A percentile compares a stretch with the other conserved stretches of the same genome.
These are phyloP conservation scores for Caenorhabditis afra DNA, from an alignment of 2,888 invertebrate species.

Conservation along the genomic window DNA sequence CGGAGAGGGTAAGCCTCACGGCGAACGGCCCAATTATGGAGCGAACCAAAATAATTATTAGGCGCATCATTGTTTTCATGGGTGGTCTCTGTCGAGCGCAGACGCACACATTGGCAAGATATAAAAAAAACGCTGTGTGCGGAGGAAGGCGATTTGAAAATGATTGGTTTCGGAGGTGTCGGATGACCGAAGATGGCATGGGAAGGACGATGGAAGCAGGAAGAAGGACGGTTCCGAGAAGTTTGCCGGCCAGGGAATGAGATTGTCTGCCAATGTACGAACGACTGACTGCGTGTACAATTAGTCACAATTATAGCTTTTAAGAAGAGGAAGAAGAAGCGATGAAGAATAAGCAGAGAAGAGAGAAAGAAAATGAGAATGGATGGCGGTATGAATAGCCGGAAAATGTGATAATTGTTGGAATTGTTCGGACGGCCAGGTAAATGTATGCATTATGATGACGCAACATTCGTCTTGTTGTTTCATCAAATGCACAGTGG, in stretches of 20 bases:
- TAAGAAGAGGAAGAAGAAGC: conserved; percentile 16
- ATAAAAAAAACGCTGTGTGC: conserved; percentile 48
- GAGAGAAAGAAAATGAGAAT: conserved; percentile 9
- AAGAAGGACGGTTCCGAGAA: conserved; percentile 46
- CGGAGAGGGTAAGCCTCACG: neutral
- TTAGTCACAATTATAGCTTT: conserved; percentile 61
- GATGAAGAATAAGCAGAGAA: too few relatives aligned
- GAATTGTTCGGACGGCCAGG: conserved; percentile 32
- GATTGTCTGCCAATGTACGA: conserved; percentile 28
- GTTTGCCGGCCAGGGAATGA: conserved; percentile 49
- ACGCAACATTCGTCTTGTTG: conserved; percentile 51
- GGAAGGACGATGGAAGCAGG: conserved; percentile 27
- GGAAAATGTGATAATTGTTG: conserved; percentile 60
- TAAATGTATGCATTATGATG: conserved; percentile 60
- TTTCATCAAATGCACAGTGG: conserved; percentile 28
- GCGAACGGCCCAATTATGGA: conserved; percentile 24
- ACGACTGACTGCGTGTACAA: conserved; percentile 48
- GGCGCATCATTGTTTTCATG: conserved; percentile 58
- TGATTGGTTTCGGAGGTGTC: conserved; percentile 54
- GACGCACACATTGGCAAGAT: conserved; percentile 36
- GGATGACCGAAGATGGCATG: conserved; percentile 49
- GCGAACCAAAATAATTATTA: conserved; percentile 50
- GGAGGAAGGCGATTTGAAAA: conserved; percentile 40
- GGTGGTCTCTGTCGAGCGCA: conserved; percentile 38
- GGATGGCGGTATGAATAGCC: conserved; percentile 52